These are phyloP conservation scores for Myopa tessellatipennis DNA, from an alignment of 2,888 invertebrate genomes.

Conservation along the genomic window DNA sequence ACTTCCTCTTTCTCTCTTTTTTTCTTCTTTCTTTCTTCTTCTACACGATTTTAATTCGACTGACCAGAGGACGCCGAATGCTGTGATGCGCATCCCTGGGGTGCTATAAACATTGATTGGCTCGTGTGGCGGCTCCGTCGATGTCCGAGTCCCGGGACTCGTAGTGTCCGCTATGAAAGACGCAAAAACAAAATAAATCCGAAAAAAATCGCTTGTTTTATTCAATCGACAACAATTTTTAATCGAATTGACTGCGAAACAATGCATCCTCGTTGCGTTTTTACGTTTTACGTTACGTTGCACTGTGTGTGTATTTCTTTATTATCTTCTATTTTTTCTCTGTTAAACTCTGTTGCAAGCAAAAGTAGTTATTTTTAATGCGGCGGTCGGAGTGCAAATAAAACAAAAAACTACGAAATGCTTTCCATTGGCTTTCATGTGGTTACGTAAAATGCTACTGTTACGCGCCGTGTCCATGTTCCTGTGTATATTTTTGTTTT, in stretches of 20 bases:
- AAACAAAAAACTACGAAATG: conserved; percentile 14
- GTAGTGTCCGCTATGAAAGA: not conserved
- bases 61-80: conserved; percentile 17
- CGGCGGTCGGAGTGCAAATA: conserved; percentile 13
- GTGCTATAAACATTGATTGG: conserved; percentile 65
- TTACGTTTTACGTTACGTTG: conserved; percentile 14
- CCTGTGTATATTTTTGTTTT: not conserved
- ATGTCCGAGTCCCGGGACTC: conserved; percentile 45
- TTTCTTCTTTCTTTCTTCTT: not conserved
- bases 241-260: conserved; percentile 39
- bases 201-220: conserved; percentile 36
- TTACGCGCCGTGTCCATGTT: not conserved
- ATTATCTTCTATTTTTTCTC: not conserved
- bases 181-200: conserved; percentile 41
- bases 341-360: not conserved
- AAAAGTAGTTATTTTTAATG: conserved; percentile 35
- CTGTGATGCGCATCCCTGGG: conserved; percentile 52
- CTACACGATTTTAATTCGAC: not conserved
- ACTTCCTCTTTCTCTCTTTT: not conserved
- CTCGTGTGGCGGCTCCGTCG: conserved; percentile 44
- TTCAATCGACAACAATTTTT: conserved; percentile 37
- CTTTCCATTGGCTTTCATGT: conserved; percentile 21
- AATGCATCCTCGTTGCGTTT: conserved; percentile 13
- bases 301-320: not conserved
- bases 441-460: conserved; percentile 30